Evolutionary conservation across 2,888 invertebrate genomes (phyloP).

Genomic region (Strigamia maritima): DNA sequence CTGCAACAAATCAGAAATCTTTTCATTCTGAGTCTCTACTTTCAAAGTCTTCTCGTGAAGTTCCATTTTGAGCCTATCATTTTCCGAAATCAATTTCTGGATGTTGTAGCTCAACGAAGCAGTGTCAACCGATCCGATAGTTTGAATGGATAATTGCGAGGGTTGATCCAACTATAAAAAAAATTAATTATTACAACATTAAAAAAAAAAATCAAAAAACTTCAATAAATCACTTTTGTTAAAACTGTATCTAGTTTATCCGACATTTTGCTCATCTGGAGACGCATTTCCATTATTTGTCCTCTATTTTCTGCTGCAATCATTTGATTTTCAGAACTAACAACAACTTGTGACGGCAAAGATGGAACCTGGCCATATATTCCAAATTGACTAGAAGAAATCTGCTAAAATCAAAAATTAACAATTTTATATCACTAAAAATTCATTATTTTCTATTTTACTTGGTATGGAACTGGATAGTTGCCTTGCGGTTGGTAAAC

Average conservation of each 20-base stretch:
- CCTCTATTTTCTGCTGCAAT: conserved; percentile 62
- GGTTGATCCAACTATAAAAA: background rate
- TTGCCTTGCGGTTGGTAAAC: too few relatives aligned
- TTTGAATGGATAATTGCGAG: background rate
- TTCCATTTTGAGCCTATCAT: conserved; percentile 43
- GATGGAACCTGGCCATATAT: background rate
- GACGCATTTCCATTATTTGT: conserved; percentile 65
- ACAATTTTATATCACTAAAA: too few relatives aligned
- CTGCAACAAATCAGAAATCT: conserved; percentile 44
- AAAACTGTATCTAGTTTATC: conserved; percentile 63
- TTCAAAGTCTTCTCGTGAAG: conserved; percentile 43
- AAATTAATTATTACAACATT: too few relatives aligned
- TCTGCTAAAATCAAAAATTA: too few relatives aligned
- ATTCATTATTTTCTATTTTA: too few relatives aligned
- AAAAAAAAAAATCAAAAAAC: too few relatives aligned
- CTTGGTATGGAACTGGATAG: too few relatives aligned
- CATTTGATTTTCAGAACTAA: conserved; percentile 55
- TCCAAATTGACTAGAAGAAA: background rate
- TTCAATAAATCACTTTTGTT: conserved; percentile 57
- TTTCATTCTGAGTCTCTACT: conserved; percentile 44
- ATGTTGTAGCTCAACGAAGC: conserved; percentile 43
- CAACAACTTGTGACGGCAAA: background rate
- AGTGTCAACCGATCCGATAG: conserved; percentile 40
- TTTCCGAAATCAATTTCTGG: conserved; percentile 44
- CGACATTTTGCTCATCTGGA: conserved; percentile 62